Evolutionary conservation across 2,797 vertebrate species (phyloP).

Genomic region (Hapalemur alaotrensis): DNA sequence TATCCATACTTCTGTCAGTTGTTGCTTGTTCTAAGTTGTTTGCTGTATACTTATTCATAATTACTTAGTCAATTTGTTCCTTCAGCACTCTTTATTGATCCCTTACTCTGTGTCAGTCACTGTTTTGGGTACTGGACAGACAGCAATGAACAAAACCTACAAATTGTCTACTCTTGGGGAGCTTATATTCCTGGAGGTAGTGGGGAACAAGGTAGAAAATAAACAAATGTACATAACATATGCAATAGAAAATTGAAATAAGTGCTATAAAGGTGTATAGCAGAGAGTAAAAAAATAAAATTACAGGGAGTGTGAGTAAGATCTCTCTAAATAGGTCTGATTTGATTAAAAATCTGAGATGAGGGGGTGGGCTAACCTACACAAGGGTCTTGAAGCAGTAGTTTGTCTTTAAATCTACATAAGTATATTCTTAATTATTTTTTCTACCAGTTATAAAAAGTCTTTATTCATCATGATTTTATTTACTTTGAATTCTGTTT

Average conservation of each 20-base stretch:
- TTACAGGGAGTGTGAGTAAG: neutral
- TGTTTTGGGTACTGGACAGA: neutral
- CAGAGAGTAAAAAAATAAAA: neutral
- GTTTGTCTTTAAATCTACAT: neutral
- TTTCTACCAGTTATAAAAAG: neutral
- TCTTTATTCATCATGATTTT: neutral
- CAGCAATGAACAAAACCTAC: neutral
- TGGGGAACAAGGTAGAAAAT: neutral
- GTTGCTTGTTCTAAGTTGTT: neutral
- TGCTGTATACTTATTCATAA: neutral
- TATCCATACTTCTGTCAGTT: neutral
- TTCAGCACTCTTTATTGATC: neutral
- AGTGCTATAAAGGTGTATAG: neutral
- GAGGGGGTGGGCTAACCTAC: accelerated
- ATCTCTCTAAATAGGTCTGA: neutral
- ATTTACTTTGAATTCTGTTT: neutral
- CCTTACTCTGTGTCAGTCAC: neutral
- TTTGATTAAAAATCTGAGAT: neutral
- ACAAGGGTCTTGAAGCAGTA: neutral
- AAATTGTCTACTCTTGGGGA: neutral
- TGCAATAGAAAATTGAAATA: neutral
- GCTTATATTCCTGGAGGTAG: neutral
- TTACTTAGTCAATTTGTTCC: neutral
- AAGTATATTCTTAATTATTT: neutral
- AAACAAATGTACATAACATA: neutral